These are phyloP conservation scores for Lontra canadensis DNA, from an alignment of 2,113 vertebrate genomes.

Conservation along the genomic window DNA sequence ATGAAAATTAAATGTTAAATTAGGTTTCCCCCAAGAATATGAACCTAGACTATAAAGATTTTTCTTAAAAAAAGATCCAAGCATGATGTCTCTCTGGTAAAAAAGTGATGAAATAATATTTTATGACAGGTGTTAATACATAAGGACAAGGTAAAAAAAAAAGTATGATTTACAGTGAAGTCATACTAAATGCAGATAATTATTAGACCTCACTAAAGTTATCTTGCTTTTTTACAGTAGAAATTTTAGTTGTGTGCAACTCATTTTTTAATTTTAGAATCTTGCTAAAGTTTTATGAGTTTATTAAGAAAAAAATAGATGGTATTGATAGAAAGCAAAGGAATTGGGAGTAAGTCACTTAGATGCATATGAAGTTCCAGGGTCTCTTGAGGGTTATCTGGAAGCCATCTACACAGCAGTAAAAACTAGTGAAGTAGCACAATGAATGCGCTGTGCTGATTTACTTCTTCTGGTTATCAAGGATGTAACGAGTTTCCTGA, in stretches of 20 bases:
- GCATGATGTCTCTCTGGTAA: background rate
- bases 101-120: background rate
- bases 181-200: constrained; percentile 13
- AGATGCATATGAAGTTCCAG: background rate
- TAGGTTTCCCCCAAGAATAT: background rate
- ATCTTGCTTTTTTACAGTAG: background rate
- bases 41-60: background rate
- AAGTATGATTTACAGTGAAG: background rate
- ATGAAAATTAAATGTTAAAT: background rate
- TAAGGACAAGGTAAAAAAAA: background rate
- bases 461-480: background rate
- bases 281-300: background rate
- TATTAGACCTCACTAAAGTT: background rate
- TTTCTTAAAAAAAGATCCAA: background rate
- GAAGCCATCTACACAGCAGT: background rate
- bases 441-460: background rate
- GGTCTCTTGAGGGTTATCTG: background rate
- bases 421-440: background rate
- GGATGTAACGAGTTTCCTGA: background rate
- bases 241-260: background rate
- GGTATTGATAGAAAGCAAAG: background rate
- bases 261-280: background rate
- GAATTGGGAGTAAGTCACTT: background rate
- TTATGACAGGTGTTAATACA: background rate
- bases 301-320: background rate